A percentile compares a stretch with the other conserved stretches of the same genome.
These are phyloP conservation scores for Decapterus maruadsi DNA, from an alignment of 2,797 vertebrate species.

Conservation along the genomic window DNA sequence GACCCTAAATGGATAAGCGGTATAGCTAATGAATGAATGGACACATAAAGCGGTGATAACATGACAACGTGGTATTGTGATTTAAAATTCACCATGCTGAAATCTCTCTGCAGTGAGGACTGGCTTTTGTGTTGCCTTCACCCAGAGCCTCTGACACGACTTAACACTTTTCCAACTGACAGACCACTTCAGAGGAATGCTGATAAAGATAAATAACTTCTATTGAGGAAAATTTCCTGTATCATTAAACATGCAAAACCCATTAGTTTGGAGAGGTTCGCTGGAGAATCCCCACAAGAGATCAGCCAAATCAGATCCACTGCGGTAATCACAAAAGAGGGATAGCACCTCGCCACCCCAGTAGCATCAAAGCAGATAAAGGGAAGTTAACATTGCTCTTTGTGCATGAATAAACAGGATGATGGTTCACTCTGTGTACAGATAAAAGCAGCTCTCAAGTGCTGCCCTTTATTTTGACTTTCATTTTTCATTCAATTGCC, in stretches of 20 bases:
- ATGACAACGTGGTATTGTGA: slow-evolving; percentile 8
- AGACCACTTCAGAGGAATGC: slow-evolving; percentile 82
- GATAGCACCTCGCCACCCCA: slow-evolving; percentile 86
- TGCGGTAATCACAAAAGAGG: slow-evolving; percentile 88
- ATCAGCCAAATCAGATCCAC: slow-evolving; percentile 90
- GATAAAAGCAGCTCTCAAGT: slow-evolving; percentile 80
- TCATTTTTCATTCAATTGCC: slow-evolving; percentile 31
- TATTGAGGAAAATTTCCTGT: slow-evolving; percentile 93
- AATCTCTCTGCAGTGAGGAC: slow-evolving; percentile 1
- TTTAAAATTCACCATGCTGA: not conserved
- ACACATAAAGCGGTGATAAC: slow-evolving; percentile 3
- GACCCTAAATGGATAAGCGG: no score
- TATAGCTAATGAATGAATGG: not conserved
- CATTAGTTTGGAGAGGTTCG: slow-evolving; percentile 90
- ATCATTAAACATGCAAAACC: slow-evolving; percentile 94
- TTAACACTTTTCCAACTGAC: slow-evolving; percentile 83
- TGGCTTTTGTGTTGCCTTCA: slow-evolving; percentile 30
- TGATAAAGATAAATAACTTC: slow-evolving; percentile 95
- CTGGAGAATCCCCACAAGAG: slow-evolving; percentile 90
- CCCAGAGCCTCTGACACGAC: slow-evolving; percentile 18
- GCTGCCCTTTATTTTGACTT: slow-evolving; percentile 59
- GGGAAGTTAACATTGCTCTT: slow-evolving; percentile 85
- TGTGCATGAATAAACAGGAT: slow-evolving; percentile 86
- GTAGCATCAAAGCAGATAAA: slow-evolving; percentile 87
- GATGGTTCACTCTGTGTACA: slow-evolving; percentile 76